Evolutionary conservation across 2,113 vertebrate species (phyloP), one percentile per base, ranked within the genome.

Genomic region (Gobiocypris rarus): DNA sequence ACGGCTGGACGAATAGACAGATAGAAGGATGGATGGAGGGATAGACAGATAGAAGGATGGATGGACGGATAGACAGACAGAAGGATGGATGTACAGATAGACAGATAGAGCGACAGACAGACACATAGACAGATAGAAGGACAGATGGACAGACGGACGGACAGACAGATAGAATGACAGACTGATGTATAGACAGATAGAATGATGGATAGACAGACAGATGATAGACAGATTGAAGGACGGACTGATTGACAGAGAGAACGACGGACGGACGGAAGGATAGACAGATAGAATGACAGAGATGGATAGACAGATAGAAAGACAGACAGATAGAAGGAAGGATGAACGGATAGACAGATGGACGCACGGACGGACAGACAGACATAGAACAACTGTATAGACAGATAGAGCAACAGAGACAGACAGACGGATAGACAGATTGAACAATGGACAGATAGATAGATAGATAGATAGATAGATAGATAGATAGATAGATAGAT

Each of bases 1-100:
- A n/a, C n/a, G n/a, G n/a, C n/a, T n/a, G n/a, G n/a, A 48, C 3
- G 3, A 3, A 48, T 3, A 13, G 13, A 50, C 48, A 50, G 45
- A 14, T 0, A 15, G 3, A 50, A 0, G 1, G 13, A 50, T 4
- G 4, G 48, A 15, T 1, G 5, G 48, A 50, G 0, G 1, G 13
- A 14, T 0, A 14, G 48, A 50, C 0, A 50, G 48, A 50, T 0
- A 50, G 4, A 50, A 0, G 1, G 48, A 50, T 1, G 0, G 50
- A 52, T 0, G 1, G 50, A 52, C 0, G 4, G 48, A 50, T 3
- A 5, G 48, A 50, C 0, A 4, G 13, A 15, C 4, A 50, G 13
- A 50, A 1, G 15, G 48, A 50, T 3, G 5, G 48, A 15, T 1
- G 14, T 11, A 48, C 3, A 48, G 10, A 65, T 2, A 14, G 5